Evolutionary conservation across 2,113 vertebrate genomes (phyloP).

Genomic region (Sylvietta virens): DNA sequence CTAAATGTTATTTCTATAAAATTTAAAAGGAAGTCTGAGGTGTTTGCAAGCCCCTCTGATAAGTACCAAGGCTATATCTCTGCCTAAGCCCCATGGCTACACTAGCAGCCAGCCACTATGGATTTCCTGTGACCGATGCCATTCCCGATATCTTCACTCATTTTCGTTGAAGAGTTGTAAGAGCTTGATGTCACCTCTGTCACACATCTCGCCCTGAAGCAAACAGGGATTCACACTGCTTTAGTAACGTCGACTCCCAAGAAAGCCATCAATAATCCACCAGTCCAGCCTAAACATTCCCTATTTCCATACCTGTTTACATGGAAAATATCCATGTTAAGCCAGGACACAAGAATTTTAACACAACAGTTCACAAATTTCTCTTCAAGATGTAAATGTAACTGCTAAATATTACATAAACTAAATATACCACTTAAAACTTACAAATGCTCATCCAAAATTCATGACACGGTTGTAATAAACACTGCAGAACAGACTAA

Average conservation of each 20-base stretch:
- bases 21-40: slow-evolving; percentile 61
- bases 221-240: slow-evolving; percentile 99
- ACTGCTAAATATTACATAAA: slow-evolving; percentile 67
- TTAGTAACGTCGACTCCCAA: slow-evolving; percentile 99
- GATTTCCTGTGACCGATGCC: slow-evolving; percentile 96
- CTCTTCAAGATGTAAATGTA: slow-evolving; percentile 61
- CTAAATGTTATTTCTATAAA: slow-evolving; percentile 74
- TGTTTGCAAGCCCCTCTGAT: slow-evolving; percentile 75
- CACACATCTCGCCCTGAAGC: slow-evolving; percentile 99
- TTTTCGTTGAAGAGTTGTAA: slow-evolving; percentile 96
- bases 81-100: slow-evolving; percentile 93
- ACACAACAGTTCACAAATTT: slow-evolving; percentile 71
- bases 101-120: slow-evolving; percentile 92
- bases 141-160: slow-evolving; percentile 99
- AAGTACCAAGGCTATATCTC: slow-evolving; percentile 91
- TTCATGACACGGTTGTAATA: slow-evolving; percentile 69
- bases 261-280: slow-evolving; percentile 86
- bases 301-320: slow-evolving; percentile 84
- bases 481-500: slow-evolving; percentile 67
- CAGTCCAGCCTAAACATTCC: slow-evolving; percentile 88
- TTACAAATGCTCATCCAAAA: slow-evolving; percentile 75
- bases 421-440: slow-evolving; percentile 66
- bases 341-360: slow-evolving; percentile 75
- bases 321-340: slow-evolving; percentile 83
- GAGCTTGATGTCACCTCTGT: slow-evolving; percentile 99